Conservation (phyloP, 2,888 invertebrate species). For the Noctua comes region DNA sequence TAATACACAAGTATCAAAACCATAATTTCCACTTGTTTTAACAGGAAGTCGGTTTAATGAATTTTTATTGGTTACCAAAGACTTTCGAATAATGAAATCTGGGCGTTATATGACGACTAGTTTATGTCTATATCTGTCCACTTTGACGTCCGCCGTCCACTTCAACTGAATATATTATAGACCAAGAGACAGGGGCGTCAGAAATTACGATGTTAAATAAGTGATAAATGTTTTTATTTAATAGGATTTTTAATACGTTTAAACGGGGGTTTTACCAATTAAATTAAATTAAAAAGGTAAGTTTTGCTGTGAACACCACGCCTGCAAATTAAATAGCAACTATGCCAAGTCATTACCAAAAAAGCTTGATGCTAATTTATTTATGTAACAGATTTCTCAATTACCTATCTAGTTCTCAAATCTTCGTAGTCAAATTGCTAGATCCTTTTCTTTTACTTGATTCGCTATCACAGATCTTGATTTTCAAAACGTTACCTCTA, state of each 20-base stretch:
- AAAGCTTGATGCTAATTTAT: constrained; percentile 2
- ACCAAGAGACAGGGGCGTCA: constrained; percentile 50
- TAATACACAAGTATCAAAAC: constrained; percentile 62
- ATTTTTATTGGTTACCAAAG: constrained; percentile 79
- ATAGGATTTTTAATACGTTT: constrained; percentile 32
- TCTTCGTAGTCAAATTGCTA: not conserved
- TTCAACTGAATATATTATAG: constrained; percentile 68
- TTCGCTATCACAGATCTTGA: not conserved
- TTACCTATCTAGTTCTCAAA: not conserved
- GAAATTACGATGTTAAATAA: constrained; percentile 34
- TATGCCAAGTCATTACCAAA: not conserved
- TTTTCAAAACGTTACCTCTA: not conserved
- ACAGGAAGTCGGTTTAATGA: constrained; percentile 85
- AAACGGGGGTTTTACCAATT: not conserved
- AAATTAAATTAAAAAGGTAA: constrained; percentile 34
- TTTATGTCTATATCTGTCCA: constrained; percentile 69
- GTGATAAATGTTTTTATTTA: constrained; percentile 39
- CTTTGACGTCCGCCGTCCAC: constrained; percentile 73
- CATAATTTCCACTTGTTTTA: constrained; percentile 66
- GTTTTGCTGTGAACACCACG: constrained; percentile 33
- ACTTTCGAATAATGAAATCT: constrained; percentile 79
- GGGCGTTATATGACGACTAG: constrained; percentile 70
- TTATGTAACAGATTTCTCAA: constrained; percentile 14
- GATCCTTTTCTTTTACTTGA: not conserved
- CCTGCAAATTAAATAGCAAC: constrained; percentile 18